Conservation (phyloP, 2,888 invertebrate genomes). For the Cephus runcator region DNA sequence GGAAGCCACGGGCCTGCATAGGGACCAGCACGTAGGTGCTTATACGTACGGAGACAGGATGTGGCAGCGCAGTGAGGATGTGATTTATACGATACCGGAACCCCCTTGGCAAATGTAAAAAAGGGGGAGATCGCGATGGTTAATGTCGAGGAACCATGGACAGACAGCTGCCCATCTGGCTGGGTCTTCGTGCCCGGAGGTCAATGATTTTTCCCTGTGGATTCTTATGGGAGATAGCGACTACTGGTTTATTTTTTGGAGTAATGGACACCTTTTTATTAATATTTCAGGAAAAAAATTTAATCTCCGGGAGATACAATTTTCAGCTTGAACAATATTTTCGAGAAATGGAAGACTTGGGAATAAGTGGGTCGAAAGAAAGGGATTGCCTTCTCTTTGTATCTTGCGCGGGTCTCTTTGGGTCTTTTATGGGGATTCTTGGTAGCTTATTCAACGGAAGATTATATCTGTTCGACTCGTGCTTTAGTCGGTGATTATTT, state of each 20-base stretch:
- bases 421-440: not conserved
- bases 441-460: not conserved
- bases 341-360: too few species aligned
- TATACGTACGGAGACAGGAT: conserved; percentile 16
- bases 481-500: too few species aligned
- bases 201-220: not conserved
- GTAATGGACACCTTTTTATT: too few species aligned
- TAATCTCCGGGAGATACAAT: too few species aligned
- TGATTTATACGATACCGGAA: conserved; percentile 61
- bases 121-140: conserved; percentile 23
- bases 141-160: conserved; percentile 2
- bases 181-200: conserved; percentile 3
- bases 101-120: conserved; percentile 37
- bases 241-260: not conserved
- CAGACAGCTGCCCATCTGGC: conserved; percentile 11
- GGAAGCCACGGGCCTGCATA: conserved; percentile 7
- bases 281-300: too few species aligned
- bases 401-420: not conserved
- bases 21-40: not conserved
- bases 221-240: not conserved
- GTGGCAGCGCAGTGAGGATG: conserved; percentile 42
- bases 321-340: too few species aligned
- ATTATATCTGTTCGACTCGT: not conserved
- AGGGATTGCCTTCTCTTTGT: too few species aligned
- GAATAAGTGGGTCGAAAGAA: too few species aligned